These are phyloP conservation scores for Pongo abelii DNA, from an alignment of 2,113 vertebrate species.

Conservation along the genomic window DNA sequence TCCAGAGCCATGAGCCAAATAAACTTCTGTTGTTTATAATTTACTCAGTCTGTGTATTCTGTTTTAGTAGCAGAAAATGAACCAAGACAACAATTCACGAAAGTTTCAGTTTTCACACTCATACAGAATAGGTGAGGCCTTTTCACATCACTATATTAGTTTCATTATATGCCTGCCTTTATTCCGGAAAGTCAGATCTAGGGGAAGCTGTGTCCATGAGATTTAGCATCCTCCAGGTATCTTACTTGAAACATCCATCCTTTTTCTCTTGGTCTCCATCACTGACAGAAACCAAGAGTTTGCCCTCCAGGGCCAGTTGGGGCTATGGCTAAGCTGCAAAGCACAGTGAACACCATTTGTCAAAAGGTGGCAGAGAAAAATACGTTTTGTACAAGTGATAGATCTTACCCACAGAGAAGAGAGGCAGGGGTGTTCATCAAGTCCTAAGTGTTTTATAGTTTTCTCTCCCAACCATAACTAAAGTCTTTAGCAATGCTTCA, in stretches of 20 bases:
- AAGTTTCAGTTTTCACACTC: neutral
- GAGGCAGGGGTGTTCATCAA: neutral
- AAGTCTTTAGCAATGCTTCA: neutral
- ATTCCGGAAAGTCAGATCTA: neutral
- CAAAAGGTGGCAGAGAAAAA: neutral
- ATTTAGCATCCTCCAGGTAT: neutral
- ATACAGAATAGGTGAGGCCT: neutral
- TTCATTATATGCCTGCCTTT: neutral
- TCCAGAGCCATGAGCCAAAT: neutral
- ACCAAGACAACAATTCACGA: neutral
- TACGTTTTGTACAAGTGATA: neutral
- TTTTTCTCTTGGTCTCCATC: neutral
- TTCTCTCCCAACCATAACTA: neutral
- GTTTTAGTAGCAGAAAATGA: neutral
- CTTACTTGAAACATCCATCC: too few species aligned
- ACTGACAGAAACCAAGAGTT: neutral
- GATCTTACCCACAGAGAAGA: neutral
- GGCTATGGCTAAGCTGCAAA: too few species aligned
- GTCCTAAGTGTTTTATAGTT: neutral
- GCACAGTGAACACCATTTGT: too few species aligned
- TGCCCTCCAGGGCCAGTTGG: too few species aligned
- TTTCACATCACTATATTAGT: neutral
- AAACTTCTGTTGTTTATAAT: neutral
- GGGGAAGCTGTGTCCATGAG: neutral
- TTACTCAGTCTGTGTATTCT: neutral